Evolutionary conservation across 2,888 invertebrate species (phyloP).

Genomic region (Polydrusus pterygomalis): DNA sequence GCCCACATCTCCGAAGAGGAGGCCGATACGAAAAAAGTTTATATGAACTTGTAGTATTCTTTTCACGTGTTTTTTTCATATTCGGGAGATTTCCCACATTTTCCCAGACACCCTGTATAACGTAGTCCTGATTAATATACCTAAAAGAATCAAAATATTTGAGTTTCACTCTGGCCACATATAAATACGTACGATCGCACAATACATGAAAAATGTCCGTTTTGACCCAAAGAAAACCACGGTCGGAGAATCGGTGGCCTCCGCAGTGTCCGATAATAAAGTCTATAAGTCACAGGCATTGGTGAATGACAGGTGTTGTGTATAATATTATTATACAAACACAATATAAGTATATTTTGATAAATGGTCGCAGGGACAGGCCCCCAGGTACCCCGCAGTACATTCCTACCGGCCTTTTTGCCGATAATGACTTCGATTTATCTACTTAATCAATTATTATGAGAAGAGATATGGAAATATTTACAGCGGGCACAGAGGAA

Average conservation of each 20-base stretch:
- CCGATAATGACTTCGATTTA: slow-evolving; percentile 60
- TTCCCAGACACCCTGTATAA: too few relatives aligned
- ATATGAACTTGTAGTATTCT: too few relatives aligned
- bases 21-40: too few relatives aligned
- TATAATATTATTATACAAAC: slow-evolving; percentile 61
- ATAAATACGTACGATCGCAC: not conserved
- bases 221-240: slow-evolving; percentile 55
- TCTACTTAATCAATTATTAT: slow-evolving; percentile 62
- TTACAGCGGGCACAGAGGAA: too few relatives aligned
- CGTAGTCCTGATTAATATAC: too few relatives aligned
- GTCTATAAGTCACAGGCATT: slow-evolving; percentile 62
- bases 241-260: slow-evolving; percentile 37
- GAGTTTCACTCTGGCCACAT: not conserved
- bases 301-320: slow-evolving; percentile 64
- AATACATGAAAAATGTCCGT: slow-evolving; percentile 54
- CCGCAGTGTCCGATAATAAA: slow-evolving; percentile 58
- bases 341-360: slow-evolving; percentile 62
- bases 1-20: too few relatives aligned
- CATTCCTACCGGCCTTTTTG: slow-evolving; percentile 61
- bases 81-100: too few relatives aligned
- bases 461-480: slow-evolving; percentile 1
- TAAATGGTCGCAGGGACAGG: slow-evolving; percentile 59
- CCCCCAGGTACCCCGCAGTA: slow-evolving; percentile 60
- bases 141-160: too few relatives aligned
- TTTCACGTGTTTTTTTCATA: too few relatives aligned